Evolutionary conservation across 2,113 vertebrate species (phyloP).

Genomic region (Coracopsis vasa): DNA sequence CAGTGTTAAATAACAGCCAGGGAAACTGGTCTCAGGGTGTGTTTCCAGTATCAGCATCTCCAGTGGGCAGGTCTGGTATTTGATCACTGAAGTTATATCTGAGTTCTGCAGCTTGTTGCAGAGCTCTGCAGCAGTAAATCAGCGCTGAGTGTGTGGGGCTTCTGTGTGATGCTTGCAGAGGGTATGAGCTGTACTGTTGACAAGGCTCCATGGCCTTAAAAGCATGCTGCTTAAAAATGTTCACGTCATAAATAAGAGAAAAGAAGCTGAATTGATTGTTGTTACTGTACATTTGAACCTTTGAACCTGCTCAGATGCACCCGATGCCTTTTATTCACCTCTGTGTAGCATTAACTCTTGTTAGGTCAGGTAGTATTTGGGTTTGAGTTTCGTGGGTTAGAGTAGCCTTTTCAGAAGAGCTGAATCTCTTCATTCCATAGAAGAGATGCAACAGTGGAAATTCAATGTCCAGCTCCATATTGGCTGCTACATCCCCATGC

Average conservation of each 20-base stretch:
- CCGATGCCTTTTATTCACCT: background rate
- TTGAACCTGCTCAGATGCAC: background rate
- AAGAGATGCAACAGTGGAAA: background rate
- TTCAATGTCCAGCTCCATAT: rapidly evolving
- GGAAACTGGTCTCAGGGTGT: background rate
- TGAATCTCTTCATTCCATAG: background rate
- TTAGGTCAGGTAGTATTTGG: background rate
- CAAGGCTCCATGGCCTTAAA: rapidly evolving
- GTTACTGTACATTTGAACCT: background rate
- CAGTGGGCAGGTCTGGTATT: background rate
- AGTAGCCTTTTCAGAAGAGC: background rate
- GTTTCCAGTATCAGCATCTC: background rate
- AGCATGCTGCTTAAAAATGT: background rate
- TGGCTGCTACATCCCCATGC: background rate
- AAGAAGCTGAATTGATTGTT: background rate
- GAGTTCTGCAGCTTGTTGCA: background rate
- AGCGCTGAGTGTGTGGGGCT: rapidly evolving
- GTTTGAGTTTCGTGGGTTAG: background rate
- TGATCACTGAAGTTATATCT: background rate
- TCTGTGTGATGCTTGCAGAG: too few species aligned
- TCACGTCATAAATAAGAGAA: background rate
- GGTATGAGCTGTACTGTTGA: background rate
- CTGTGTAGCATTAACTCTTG: background rate
- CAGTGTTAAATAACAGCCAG: background rate
- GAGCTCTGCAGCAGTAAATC: background rate